These are phyloP conservation scores for Enteromius anoplus DNA, from an alignment of 2,797 vertebrate genomes.

Conservation along the genomic window DNA sequence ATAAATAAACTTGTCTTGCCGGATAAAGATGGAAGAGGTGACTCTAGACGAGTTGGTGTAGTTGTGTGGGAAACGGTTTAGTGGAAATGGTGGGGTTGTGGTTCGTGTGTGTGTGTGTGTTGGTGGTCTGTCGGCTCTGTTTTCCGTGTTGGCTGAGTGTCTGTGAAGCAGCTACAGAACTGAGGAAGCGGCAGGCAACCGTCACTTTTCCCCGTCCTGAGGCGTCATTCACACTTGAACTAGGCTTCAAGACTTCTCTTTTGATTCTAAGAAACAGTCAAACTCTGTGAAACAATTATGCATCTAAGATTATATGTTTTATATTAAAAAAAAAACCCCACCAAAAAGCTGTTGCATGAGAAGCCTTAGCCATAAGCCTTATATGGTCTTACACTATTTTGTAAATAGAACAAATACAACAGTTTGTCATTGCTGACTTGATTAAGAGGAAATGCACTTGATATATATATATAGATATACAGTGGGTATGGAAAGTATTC, in stretches of 20 bases:
- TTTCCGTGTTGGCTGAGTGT: conserved; percentile 3
- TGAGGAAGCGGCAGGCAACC: conserved; percentile 15
- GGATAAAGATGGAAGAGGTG: too few species aligned
- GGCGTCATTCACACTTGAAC: background rate
- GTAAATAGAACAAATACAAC: background rate
- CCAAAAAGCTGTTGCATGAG: background rate
- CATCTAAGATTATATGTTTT: background rate
- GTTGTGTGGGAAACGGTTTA: background rate
- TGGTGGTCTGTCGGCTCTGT: background rate
- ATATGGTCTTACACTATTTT: background rate
- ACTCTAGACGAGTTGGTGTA: background rate
- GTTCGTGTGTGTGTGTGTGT: conserved; percentile 58
- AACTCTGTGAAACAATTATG: background rate
- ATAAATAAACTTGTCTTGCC: too few species aligned
- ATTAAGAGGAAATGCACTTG: background rate
- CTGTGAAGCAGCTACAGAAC: background rate
- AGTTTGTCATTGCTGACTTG: too few species aligned
- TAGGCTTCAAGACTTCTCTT: background rate
- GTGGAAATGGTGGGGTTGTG: background rate
- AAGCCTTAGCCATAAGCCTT: background rate
- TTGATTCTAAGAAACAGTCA: background rate
- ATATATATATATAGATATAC: background rate
- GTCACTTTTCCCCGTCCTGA: background rate
- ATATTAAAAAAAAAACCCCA: background rate
- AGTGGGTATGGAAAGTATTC: too few species aligned